Evolutionary conservation across 2,797 vertebrate species (phyloP), one percentile per base, ranked within the genome.

Genomic region (Takifugu ocellatus): DNA sequence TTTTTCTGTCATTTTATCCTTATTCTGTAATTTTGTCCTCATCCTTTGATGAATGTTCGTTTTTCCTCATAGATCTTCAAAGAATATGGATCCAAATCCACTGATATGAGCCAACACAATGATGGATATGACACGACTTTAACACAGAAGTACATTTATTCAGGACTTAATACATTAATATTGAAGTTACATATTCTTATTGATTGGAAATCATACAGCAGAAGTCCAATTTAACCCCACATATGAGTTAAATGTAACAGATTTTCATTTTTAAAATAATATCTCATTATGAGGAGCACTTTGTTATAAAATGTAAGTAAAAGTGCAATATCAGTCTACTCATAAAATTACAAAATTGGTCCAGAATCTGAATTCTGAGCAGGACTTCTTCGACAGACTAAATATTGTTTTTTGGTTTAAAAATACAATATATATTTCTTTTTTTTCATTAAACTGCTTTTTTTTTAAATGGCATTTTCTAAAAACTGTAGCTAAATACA

Each of bases 181-280:
- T 79, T 88, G 83, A 87, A 85, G 72, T 90, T 86, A 89, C 83
- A 89, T 86, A 77, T 82, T 84, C 62, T 82, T 92, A 85, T 81
- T 64, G 81, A 94, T 92, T 91, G 92, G 81, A 92, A 90, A 93
- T 88, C 79, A 87, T 81, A 84, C 71, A 68, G 59, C 78, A 81
- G 64, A 82, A 69, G 75, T 86, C 70, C 66, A 87, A 85, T 91
- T 88, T 78, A 67, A 58, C 91, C 89, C 84, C 92, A 88, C 85
- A 85, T 83, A 92, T 93, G 92, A 94, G 92, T 95, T 94, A 93
- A 92, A 91, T 90, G 90, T 93, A 94, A 91, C 91, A 93, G 91
- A 86, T 76, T 79, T 83, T 74, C 68, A 60, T 81, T 91, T 48
- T 92, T 83, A 87, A 90, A 92, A 91, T 82, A 89, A 89, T 74